Base-by-base conservation (phyloP, 2,113 vertebrate species). In the Urocynchramus pylzowi region DNA sequence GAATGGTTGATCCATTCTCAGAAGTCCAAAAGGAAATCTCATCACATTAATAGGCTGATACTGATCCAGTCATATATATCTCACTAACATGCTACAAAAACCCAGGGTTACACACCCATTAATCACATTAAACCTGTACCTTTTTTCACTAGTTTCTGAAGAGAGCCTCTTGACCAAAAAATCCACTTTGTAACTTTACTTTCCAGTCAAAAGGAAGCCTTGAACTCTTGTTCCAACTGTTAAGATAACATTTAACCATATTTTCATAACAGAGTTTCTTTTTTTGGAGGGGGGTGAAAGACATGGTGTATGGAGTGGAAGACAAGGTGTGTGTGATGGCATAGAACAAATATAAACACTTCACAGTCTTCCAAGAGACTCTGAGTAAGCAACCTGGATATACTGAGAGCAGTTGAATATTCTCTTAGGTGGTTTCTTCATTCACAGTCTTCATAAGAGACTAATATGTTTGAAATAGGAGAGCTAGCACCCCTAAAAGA, bases 21-120 rank as follows among this genome's bases (percentile, higher is more conserved):
- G 45, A 77, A 79, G 11, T 31, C 20, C 45, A 35, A 71, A 65
- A 74, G 52, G n/a, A 76, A 60, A 9, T 26, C 54, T 54, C 33
- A 33, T 33, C 21, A 42, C 9, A 27, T 39, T 39, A 83, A 63
- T 1, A 65, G 37, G 30, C 17, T 84, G 35, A 10, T 45, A 33
- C 22, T 53, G 20, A 70, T 69, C 18, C 39, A 74, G 15, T 17
- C 45, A 42, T 6, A 19, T 1, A 2, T 39, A 50, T 47, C n/a
- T 63, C 70, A 69, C n/a, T 31, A 20, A 93, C 90, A 78, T 13
- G 22, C 24, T 68, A 22, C 56, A 76, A 80, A 90, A 91, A 30
- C 4, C 35, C 39, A 19, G 18, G 11, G 50, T 54, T 71, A 73
- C 15, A 45, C 5, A 63, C 5, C 28, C 23, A 50, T 42, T 78